Evolutionary conservation across 2,113 vertebrate species (phyloP), one percentile per base, ranked within the genome.

Genomic region (Nestor notabilis): DNA sequence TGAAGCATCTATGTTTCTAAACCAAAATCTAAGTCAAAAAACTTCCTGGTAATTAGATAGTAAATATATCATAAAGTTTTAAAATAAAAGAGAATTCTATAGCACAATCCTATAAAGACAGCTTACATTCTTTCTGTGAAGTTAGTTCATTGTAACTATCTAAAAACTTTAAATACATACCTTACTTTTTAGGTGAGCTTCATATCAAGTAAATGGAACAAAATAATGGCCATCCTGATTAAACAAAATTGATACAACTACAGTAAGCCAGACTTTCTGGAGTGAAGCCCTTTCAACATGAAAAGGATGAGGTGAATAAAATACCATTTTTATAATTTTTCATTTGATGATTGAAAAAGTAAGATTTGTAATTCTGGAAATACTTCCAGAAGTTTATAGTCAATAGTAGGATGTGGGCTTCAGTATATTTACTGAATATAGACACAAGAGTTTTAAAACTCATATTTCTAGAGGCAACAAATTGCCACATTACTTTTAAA

Each of bases 401-500:
- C 14, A 77, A 9, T 9, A 44, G 10, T 15, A 47, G 17, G 8
- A 28, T 11, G 16, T 56, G 27, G 25, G 29, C 5, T 82, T 25
- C 20, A n/a, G n/a, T 83, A 33, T n/a, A 64, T 16, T 17, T 0
- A 3, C 0, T 28, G n/a, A 71, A 24, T 33, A 43, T 3, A 68
- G 6, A 64, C 5, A 28, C 0, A 24, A 84, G 25, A 11, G 39
- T 78, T 91, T 50, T 14, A 64, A n/a, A 83, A 61, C 0, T 50
- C 21, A 0, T 49, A 28, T 11, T 47, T 61, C 18, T 35, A 69
- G 33, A 24, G 21, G 49, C 33, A 91, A 49, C 12, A 56, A 31
- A 60, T 86, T 87, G 20, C 50, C 31, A 85, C 3, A 11, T 4
- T 37, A 44, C 3, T 87, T 83, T 69, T 27, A 52, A 60, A n/a